Percentiles rank a stretch among this genome's conserved stretches.
phyloP scores from a whole-genome alignment of 2,113 vertebrate species.

The Scatophagus argus region DNA sequence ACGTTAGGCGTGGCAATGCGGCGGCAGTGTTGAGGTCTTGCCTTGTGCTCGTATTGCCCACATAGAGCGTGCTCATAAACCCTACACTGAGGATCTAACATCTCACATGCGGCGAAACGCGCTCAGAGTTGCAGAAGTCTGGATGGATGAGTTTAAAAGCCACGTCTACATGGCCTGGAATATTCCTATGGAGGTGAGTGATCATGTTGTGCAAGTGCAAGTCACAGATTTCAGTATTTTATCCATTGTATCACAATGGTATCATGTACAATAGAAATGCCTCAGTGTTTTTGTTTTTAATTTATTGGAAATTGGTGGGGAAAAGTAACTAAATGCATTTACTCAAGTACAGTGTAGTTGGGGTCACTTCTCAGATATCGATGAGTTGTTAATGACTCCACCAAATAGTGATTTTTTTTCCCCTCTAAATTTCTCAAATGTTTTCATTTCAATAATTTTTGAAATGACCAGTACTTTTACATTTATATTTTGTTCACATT shows the following conservation, averaged over 20 bases:
- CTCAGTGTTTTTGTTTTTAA: background rate
- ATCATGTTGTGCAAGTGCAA: background rate
- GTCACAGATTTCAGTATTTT: background rate
- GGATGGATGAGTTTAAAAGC: slow-evolving; percentile 99
- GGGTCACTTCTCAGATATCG: no score
- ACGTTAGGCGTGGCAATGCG: slow-evolving; percentile 96
- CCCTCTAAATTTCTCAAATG: no score
- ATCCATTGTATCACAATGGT: background rate
- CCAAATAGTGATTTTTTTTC: no score
- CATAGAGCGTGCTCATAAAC: slow-evolving; percentile 97
- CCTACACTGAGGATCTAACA: slow-evolving; percentile 95
- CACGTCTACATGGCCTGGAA: slow-evolving; percentile 99
- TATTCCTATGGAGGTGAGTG: slow-evolving; percentile 93
- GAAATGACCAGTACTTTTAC: no score
- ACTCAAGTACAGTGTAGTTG: no score
- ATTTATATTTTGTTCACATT: no score
- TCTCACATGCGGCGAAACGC: slow-evolving; percentile 94
- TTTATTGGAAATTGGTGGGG: no score
- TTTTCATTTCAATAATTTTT: no score
- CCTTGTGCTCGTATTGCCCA: slow-evolving; percentile 96
- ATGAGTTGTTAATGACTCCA: no score
- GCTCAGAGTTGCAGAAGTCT: slow-evolving; percentile 95
- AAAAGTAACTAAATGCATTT: no score
- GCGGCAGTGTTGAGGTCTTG: slow-evolving; percentile 95
- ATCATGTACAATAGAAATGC: background rate